Conservation (phyloP, 2,113 vertebrate species). For the Sphyrna mokarran region DNA sequence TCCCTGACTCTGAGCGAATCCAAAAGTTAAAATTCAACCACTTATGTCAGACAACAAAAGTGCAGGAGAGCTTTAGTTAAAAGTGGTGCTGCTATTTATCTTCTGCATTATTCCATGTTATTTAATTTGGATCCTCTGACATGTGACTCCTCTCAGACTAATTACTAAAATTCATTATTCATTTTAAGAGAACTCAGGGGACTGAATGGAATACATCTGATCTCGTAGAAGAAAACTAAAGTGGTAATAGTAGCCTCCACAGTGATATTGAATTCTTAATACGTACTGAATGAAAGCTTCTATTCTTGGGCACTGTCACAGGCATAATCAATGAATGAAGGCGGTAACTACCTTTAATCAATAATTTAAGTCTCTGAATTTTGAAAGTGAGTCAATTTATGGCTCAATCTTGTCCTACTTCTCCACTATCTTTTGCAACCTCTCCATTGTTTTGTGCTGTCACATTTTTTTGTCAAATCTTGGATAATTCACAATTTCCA, state of each 20-base stretch:
- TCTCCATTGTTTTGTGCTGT: neutral
- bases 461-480: neutral
- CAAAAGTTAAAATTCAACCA: neutral
- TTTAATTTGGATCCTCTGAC: neutral
- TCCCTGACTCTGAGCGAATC: neutral
- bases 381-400: neutral
- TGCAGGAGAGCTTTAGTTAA: neutral
- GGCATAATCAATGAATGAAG: neutral
- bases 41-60: neutral
- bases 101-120: neutral
- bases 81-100: neutral
- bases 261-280: slow-evolving; percentile 1
- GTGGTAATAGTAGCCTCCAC: neutral
- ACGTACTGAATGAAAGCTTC: neutral
- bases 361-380: neutral
- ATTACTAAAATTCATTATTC: neutral
- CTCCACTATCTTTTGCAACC: neutral
- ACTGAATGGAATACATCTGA: neutral
- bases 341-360: neutral
- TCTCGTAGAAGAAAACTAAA: neutral
- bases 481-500: neutral
- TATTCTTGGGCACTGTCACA: neutral
- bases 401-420: neutral
- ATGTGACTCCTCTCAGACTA: neutral
- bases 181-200: neutral